Conservation (phyloP, 2,113 vertebrate genomes). For the Myrmecophaga tridactyla region DNA sequence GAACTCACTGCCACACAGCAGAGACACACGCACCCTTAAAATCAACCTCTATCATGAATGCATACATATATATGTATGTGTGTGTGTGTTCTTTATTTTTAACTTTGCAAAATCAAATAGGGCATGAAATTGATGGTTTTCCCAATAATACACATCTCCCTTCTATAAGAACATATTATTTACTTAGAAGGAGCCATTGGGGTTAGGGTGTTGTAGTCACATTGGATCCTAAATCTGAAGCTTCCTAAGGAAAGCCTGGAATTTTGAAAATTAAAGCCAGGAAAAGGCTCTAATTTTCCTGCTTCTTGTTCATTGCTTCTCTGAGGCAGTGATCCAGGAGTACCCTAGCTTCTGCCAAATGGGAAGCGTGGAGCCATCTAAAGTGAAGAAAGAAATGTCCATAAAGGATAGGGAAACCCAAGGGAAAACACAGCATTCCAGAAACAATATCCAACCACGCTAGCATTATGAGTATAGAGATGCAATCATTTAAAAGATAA, state of each 20-base stretch:
- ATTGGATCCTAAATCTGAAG: not conserved
- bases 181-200: not conserved
- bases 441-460: not conserved
- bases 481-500: constrained; percentile 16
- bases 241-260: not conserved
- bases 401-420: not conserved
- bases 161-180: not conserved
- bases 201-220: not conserved
- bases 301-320: not conserved
- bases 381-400: not conserved
- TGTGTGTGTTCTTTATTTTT: not conserved
- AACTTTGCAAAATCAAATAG: not conserved
- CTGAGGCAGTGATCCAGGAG: not conserved
- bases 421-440: not conserved
- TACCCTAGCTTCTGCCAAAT: not conserved
- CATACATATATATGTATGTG: not conserved
- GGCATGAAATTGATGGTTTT: not conserved
- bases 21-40: not conserved
- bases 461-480: not conserved
- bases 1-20: not conserved
- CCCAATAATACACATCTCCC: not conserved
- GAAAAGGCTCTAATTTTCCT: not conserved
- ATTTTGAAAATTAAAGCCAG: not conserved
- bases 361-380: rapidly evolving
- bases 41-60: too few relatives aligned